Conservation (phyloP, 2,797 vertebrate genomes). For the Lepus oiostolus region DNA sequence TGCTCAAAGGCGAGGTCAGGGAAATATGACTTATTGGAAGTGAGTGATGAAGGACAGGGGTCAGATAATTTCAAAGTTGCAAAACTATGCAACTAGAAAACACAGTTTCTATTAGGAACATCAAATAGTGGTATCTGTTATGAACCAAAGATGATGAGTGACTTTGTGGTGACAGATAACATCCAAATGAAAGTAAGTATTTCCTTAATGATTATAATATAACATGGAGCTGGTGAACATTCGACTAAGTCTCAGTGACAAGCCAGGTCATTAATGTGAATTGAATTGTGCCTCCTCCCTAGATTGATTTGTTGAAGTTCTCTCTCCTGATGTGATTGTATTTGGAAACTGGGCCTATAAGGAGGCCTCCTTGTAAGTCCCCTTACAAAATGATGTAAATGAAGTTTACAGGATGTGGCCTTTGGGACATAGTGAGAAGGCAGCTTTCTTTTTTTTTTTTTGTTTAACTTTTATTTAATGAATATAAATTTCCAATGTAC, state of each 20-base stretch:
- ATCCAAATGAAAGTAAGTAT: background rate
- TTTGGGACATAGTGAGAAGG: background rate
- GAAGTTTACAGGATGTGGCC: background rate
- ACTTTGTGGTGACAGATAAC: background rate
- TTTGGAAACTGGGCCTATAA: background rate
- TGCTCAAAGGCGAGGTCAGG: conserved; percentile 13
- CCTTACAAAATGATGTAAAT: background rate
- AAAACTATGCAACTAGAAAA: conserved; percentile 31
- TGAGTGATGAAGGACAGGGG: background rate
- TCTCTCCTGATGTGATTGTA: background rate
- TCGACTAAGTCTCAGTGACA: conserved; percentile 7
- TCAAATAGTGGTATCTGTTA: background rate
- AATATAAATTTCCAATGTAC: too few relatives aligned
- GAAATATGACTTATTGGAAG: conserved; percentile 32
- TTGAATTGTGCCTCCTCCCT: background rate
- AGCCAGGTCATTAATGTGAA: background rate
- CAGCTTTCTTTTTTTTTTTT: too few relatives aligned
- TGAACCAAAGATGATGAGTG: conserved; percentile 3
- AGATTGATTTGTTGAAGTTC: background rate
- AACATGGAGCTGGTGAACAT: background rate
- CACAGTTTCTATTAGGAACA: background rate
- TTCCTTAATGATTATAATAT: background rate
- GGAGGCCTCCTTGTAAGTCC: background rate
- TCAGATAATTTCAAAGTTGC: conserved; percentile 30
- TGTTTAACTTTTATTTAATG: too few relatives aligned